Percentiles rank a stretch among this genome's conserved stretches.
These are phyloP conservation scores for Junonia oenone DNA, from an alignment of 2,888 invertebrate species.

Conservation along the genomic window DNA sequence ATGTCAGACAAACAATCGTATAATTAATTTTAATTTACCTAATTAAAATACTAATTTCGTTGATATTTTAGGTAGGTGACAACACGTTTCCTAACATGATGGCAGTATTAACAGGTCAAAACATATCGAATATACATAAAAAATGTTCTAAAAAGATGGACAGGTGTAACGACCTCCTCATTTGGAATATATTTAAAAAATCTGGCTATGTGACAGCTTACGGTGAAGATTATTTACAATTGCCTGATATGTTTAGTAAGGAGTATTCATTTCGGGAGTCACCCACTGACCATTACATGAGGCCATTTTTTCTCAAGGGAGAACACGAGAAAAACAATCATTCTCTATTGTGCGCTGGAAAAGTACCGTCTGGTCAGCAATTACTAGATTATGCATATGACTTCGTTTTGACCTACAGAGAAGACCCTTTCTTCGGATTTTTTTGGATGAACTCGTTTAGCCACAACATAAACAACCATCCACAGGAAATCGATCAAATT, in stretches of 20 bases:
- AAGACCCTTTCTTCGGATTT: conserved; percentile 84
- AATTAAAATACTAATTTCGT: not conserved
- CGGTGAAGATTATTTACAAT: conserved; percentile 85
- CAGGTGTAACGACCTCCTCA: conserved; percentile 84
- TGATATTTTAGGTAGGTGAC: conserved; percentile 83
- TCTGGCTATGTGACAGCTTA: conserved; percentile 88
- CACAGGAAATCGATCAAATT: conserved; percentile 83
- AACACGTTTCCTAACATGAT: conserved; percentile 95
- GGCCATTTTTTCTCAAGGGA: conserved; percentile 85
- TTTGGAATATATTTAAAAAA: conserved; percentile 87
- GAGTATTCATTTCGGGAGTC: conserved; percentile 82
- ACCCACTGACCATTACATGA: conserved; percentile 90
- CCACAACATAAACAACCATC: conserved; percentile 84
- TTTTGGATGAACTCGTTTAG: conserved; percentile 90
- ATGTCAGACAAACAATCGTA: no score
- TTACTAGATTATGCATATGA: conserved; percentile 84
- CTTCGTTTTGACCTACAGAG: conserved; percentile 81
- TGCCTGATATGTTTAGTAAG: conserved; percentile 83
- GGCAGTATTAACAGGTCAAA: conserved; percentile 87
- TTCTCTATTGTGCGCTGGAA: conserved; percentile 61
- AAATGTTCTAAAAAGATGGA: conserved; percentile 73
- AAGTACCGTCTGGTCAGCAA: conserved; percentile 83
- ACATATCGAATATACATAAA: conserved; percentile 68
- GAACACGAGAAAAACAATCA: conserved; percentile 76
- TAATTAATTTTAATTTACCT: no score